A percentile compares a stretch with the other conserved stretches of the same genome.
Conservation (phyloP, 2,888 invertebrate species). For the Clunio marinus region DNA sequence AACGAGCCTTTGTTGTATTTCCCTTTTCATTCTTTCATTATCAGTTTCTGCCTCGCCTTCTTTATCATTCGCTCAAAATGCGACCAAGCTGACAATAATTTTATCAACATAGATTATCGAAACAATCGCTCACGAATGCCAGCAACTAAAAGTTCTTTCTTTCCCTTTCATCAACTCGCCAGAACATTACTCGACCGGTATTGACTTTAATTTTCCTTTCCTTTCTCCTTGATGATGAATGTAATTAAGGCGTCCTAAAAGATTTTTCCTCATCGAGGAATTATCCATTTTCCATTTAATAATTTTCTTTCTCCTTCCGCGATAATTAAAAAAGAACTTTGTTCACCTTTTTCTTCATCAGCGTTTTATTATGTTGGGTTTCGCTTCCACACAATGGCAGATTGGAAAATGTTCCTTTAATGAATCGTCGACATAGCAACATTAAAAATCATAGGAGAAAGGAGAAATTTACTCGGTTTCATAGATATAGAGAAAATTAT, state of each 20-base stretch:
- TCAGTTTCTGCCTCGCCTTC: background rate
- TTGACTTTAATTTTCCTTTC: too few species aligned
- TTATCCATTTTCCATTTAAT: constrained; percentile 27
- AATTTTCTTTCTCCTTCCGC: constrained; percentile 10
- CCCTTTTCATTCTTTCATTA: background rate
- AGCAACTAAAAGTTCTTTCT: too few species aligned
- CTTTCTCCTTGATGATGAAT: too few species aligned
- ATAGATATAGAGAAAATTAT: background rate
- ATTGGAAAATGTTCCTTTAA: constrained; percentile 8
- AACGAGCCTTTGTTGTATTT: background rate
- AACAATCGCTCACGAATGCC: too few species aligned
- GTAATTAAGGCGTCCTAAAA: background rate
- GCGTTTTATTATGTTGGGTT: background rate
- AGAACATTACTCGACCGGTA: too few species aligned
- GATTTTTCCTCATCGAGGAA: background rate
- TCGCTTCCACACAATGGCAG: too few species aligned
- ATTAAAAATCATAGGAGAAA: background rate
- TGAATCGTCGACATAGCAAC: constrained; percentile 32
- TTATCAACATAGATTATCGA: too few species aligned
- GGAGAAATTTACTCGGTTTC: background rate
- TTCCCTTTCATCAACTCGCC: too few species aligned
- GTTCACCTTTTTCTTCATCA: constrained; percentile 21
- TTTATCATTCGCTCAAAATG: background rate
- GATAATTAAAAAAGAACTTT: constrained; percentile 24
- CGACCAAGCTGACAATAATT: background rate